Conservation (phyloP, 2,797 vertebrate genomes). For the Clarias laeviceps region DNA sequence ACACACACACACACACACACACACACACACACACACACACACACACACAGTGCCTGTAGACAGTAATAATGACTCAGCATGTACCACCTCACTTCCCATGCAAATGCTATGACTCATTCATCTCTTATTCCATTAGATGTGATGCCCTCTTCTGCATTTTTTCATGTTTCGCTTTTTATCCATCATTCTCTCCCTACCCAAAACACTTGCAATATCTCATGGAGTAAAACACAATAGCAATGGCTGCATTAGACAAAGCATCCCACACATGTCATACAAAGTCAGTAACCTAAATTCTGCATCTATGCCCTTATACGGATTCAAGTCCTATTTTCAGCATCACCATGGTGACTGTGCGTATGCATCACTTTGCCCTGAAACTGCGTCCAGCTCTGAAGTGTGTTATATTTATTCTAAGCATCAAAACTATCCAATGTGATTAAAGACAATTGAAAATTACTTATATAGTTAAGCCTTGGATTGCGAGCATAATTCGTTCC, state of each 20-base stretch:
- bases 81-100: conserved; percentile 34
- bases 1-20: conserved; percentile 56
- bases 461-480: too few relatives aligned
- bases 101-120: conserved; percentile 45
- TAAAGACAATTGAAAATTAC: background rate
- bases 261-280: conserved; percentile 11
- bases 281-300: conserved; percentile 24
- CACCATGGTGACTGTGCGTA: conserved; percentile 40
- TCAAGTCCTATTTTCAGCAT: conserved; percentile 34
- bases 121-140: conserved; percentile 32
- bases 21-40: conserved; percentile 50
- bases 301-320: conserved; percentile 27
- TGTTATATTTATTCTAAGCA: conserved; percentile 15
- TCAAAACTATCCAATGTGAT: background rate
- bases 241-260: background rate
- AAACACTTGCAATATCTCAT: background rate
- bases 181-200: background rate
- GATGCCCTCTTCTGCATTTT: background rate
- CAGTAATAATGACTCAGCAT: conserved; percentile 39
- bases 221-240: background rate
- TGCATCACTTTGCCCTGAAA: conserved; percentile 13
- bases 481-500: too few relatives aligned
- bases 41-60: conserved; percentile 14
- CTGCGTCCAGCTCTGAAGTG: background rate
- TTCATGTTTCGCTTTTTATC: background rate